These are phyloP conservation scores for Mactra quadrangularis DNA, from an alignment of 1,140 invertebrate genomes.

Conservation along the genomic window DNA sequence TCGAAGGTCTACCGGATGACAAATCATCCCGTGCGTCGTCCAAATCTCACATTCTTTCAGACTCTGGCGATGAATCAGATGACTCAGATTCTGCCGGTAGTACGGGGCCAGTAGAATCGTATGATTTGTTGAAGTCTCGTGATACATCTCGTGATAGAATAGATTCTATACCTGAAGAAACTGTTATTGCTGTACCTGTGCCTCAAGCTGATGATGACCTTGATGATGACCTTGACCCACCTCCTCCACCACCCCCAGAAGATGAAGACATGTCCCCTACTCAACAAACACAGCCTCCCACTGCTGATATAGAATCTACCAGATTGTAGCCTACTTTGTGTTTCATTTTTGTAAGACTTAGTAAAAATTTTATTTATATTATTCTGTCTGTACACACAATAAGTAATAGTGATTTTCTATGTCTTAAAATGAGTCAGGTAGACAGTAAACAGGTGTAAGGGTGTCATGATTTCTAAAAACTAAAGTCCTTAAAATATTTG, in stretches of 20 bases:
- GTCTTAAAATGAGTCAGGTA: no score
- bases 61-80: slow-evolving; percentile 38
- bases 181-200: slow-evolving; percentile 25
- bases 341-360: no score
- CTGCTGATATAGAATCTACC: neutral
- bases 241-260: slow-evolving; percentile 27
- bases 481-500: no score
- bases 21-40: slow-evolving; percentile 49
- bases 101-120: slow-evolving; percentile 50
- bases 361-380: no score
- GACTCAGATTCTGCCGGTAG: slow-evolving; percentile 47
- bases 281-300: neutral
- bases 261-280: neutral
- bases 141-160: slow-evolving; percentile 43
- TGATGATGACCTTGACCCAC: neutral
- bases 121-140: slow-evolving; percentile 54
- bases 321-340: no score
- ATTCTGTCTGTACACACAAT: no score
- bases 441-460: no score
- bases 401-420: no score
- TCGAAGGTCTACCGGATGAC: slow-evolving; percentile 59
- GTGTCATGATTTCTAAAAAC: no score
- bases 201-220: neutral
- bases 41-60: slow-evolving; percentile 48
- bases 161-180: slow-evolving; percentile 36